Percentiles rank a stretch among this genome's conserved stretches.
Evolutionary conservation across 1,140 invertebrate species (phyloP).

Genomic region (Plutomurus gul): DNA sequence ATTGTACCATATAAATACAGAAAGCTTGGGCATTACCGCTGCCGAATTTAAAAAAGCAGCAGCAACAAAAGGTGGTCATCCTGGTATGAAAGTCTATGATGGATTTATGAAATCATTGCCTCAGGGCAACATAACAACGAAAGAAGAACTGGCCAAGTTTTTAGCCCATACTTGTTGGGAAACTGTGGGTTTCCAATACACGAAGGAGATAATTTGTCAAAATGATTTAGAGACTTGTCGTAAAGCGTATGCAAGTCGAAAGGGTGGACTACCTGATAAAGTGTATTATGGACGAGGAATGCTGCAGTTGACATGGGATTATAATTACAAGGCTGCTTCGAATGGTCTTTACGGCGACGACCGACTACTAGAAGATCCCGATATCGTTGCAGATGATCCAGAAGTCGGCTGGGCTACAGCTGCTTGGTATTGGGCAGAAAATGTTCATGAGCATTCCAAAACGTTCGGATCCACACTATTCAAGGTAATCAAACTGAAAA

Average conservation of each 20-base stretch:
- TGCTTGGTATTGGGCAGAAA: constrained; percentile 40
- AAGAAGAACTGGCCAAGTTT: constrained; percentile 22
- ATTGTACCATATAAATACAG: background rate
- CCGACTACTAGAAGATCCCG: constrained; percentile 31
- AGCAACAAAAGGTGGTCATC: background rate
- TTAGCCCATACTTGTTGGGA: constrained; percentile 35
- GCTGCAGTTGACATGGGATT: constrained; percentile 38
- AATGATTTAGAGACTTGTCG: constrained; percentile 8
- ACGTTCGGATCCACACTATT: constrained; percentile 34
- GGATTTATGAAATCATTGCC: constrained; percentile 36
- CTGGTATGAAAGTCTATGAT: background rate
- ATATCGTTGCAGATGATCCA: constrained; percentile 22
- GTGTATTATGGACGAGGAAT: constrained; percentile 46
- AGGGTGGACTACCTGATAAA: background rate
- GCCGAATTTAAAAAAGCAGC: constrained; percentile 17
- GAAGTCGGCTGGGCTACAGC: constrained; percentile 34
- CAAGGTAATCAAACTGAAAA: too few relatives aligned
- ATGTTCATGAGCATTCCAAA: constrained; percentile 26
- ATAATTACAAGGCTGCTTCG: constrained; percentile 41
- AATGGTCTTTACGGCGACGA: constrained; percentile 25
- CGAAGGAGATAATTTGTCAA: constrained; percentile 31
- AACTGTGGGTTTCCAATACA: constrained; percentile 29
- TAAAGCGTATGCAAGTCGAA: background rate
- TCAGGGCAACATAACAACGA: constrained; percentile 1
- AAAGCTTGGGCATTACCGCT: background rate